Evolutionary conservation across 2,888 invertebrate genomes (phyloP).

Genomic region (Hoplodrina blanda): DNA sequence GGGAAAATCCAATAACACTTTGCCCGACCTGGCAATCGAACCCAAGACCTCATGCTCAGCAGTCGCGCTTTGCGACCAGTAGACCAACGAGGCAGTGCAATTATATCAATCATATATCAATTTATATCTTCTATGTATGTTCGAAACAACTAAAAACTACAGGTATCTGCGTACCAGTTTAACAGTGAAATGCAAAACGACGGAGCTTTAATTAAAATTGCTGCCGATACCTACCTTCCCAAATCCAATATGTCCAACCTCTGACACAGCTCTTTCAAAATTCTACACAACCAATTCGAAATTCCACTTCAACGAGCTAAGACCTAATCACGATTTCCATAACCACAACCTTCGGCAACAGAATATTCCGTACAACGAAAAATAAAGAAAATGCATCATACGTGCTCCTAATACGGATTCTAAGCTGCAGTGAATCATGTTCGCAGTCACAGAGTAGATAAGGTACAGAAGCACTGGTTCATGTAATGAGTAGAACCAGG

Average conservation of each 20-base stretch:
- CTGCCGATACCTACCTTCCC: background rate
- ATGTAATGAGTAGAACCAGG: background rate
- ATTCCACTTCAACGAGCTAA: conserved; percentile 43
- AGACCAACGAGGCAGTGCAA: too few species aligned
- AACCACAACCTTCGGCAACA: conserved; percentile 50
- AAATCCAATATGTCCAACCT: conserved; percentile 9
- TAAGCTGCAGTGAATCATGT: conserved; percentile 57
- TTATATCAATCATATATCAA: too few species aligned
- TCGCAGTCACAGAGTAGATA: conserved; percentile 9
- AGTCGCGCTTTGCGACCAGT: too few species aligned
- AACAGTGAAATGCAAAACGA: too few species aligned
- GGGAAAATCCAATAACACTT: too few species aligned
- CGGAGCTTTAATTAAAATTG: background rate
- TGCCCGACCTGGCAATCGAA: too few species aligned
- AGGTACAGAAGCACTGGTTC: background rate
- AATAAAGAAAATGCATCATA: conserved; percentile 63
- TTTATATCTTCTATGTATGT: too few species aligned
- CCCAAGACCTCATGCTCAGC: too few species aligned
- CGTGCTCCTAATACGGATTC: conserved; percentile 61
- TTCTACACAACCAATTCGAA: conserved; percentile 27
- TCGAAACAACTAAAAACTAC: too few species aligned
- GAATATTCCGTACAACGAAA: conserved; percentile 58
- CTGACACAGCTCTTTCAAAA: background rate
- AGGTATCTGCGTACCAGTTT: too few species aligned
- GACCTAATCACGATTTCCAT: conserved; percentile 57